Conservation (phyloP, 2,888 invertebrate species). For the Strigamia crassipes region DNA sequence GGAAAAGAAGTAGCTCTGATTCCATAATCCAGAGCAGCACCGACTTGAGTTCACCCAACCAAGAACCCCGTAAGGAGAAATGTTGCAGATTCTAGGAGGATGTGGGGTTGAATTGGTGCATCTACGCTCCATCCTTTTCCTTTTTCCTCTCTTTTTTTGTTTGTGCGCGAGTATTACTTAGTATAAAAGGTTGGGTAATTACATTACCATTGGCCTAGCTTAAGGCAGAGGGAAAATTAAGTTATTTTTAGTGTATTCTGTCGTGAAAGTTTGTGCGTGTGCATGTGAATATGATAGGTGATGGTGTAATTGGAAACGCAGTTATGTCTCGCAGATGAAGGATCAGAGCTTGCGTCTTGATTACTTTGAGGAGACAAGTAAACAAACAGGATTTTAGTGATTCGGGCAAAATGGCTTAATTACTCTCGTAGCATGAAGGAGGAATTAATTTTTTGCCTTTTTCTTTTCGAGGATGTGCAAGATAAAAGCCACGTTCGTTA, state of each 20-base stretch:
- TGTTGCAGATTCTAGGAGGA: constrained; percentile 1
- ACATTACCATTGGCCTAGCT: constrained; percentile 11
- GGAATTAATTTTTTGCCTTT: constrained; percentile 19
- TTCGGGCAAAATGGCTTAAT: constrained; percentile 16
- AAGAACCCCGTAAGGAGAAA: constrained; percentile 2
- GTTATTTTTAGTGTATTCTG: background rate
- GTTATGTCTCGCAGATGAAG: background rate
- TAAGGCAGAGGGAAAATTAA: background rate
- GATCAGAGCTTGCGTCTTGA: constrained; percentile 23
- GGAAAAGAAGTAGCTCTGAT: constrained; percentile 14
- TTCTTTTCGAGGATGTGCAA: background rate
- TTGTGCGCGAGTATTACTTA: background rate
- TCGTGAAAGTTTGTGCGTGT: background rate
- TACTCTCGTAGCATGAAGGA: background rate
- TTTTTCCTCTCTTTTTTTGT: background rate
- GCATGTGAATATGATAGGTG: background rate
- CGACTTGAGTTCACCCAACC: background rate
- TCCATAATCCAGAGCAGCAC: background rate
- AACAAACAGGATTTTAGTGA: constrained; percentile 34
- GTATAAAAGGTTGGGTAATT: background rate
- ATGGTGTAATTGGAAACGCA: constrained; percentile 7
- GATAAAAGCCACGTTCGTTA: constrained; percentile 15
- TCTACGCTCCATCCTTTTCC: background rate
- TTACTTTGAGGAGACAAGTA: constrained; percentile 31
- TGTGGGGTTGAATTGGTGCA: background rate